Percentiles rank a stretch among this genome's conserved stretches.
These are phyloP conservation scores for Ctena decussata DNA, from an alignment of 2,888 invertebrate genomes.

Conservation along the genomic window DNA sequence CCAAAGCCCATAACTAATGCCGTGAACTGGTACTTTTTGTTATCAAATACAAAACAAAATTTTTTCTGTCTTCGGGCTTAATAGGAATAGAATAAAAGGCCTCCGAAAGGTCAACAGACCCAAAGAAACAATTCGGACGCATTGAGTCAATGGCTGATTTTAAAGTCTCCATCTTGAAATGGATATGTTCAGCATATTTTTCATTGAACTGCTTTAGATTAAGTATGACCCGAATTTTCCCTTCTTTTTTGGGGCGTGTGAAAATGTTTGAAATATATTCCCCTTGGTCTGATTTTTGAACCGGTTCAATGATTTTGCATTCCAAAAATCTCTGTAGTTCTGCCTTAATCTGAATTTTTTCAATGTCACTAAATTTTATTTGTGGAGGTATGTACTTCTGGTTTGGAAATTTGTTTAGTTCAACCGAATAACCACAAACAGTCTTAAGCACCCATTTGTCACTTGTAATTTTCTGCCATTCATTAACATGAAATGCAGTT, in stretches of 20 bases:
- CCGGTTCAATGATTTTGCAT: constrained; percentile 20
- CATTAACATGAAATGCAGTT: constrained; percentile 29
- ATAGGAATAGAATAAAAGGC: constrained; percentile 49
- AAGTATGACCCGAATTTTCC: constrained; percentile 20
- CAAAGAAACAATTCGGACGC: constrained; percentile 42
- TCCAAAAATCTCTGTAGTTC: constrained; percentile 13
- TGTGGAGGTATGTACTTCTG: background rate
- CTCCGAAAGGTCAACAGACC: constrained; percentile 45
- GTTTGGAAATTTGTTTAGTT: background rate
- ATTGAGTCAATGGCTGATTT: constrained; percentile 28
- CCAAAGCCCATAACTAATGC: constrained; percentile 35
- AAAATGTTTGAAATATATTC: constrained; percentile 45
- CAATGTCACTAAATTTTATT: background rate
- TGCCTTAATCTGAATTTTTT: background rate
- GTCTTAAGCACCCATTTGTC: constrained; percentile 19
- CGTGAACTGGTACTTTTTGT: constrained; percentile 35
- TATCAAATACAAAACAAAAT: constrained; percentile 39
- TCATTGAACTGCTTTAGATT: constrained; percentile 40
- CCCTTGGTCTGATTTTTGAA: background rate
- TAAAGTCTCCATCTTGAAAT: constrained; percentile 59
- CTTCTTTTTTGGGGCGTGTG: constrained; percentile 26
- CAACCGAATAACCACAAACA: background rate
- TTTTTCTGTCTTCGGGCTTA: constrained; percentile 33
- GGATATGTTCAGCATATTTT: constrained; percentile 30
- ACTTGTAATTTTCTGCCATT: constrained; percentile 3